phyloP scores from a whole-genome alignment of 2,888 invertebrate species.

The Catocala nupta region DNA sequence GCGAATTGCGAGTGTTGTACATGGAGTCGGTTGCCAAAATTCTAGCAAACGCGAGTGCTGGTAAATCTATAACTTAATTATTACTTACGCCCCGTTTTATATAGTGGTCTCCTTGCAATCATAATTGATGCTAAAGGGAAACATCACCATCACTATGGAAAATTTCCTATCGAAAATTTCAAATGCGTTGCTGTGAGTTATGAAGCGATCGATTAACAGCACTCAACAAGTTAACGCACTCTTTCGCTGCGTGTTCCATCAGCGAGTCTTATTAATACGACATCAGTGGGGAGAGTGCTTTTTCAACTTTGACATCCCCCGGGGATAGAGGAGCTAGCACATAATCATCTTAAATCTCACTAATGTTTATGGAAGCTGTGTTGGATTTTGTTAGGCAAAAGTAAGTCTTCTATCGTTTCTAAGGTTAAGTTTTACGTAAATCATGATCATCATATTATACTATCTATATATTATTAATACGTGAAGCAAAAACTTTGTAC shows the following conservation, averaged over 20 bases:
- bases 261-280: constrained; percentile 5
- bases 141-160: no score
- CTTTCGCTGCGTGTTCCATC: background rate
- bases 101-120: no score
- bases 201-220: constrained; percentile 4
- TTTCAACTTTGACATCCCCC: constrained; percentile 8
- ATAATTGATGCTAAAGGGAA: background rate
- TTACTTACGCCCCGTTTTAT: no score
- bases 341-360: background rate
- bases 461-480: no score
- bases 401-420: no score
- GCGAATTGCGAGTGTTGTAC: no score
- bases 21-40: no score
- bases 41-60: no score
- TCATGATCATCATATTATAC: no score
- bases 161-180: background rate
- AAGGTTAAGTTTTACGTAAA: no score
- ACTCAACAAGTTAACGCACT: constrained; percentile 11
- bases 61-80: no score
- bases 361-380: background rate
- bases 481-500: no score
- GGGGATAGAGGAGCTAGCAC: background rate
- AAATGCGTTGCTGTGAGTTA: background rate
- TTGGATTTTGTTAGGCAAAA: background rate
- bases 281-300: constrained; percentile 6